Conservation (phyloP, 2,113 vertebrate genomes). For the Microcebus lehilahytsara region DNA sequence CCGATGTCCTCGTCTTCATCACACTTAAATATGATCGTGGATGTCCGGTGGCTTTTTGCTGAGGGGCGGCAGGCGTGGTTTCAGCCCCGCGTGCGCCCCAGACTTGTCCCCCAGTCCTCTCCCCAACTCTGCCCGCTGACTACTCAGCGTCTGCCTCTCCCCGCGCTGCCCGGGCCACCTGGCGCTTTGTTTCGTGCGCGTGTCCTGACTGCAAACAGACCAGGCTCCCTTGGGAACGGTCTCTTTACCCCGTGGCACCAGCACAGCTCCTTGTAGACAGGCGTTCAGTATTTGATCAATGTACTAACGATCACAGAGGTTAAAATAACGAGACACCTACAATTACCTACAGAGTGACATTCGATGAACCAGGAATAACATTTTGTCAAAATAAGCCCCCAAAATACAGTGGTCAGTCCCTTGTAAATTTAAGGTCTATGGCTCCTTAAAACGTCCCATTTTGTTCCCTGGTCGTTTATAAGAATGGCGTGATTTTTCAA, state of each 20-base stretch:
- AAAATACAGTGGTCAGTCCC: accelerated
- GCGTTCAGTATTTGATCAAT: accelerated
- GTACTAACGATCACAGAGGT: accelerated
- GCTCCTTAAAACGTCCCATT: accelerated
- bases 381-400: background rate
- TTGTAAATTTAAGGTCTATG: accelerated
- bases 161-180: too few species aligned
- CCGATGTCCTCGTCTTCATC: constrained; percentile 85
- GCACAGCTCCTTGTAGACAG: accelerated
- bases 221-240: too few species aligned
- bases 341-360: background rate
- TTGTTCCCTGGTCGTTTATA: accelerated
- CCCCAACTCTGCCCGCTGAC: accelerated
- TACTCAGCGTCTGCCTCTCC: accelerated
- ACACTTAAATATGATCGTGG: constrained; percentile 92
- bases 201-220: too few species aligned
- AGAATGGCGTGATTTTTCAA: accelerated
- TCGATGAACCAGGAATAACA: background rate
- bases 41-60: constrained; percentile 86
- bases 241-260: too few species aligned
- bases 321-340: background rate
- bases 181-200: too few species aligned
- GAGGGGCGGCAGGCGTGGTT: accelerated
- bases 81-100: background rate
- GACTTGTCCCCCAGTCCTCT: accelerated